Percentiles rank a stretch among this genome's conserved stretches.
Conservation (phyloP, 2,797 vertebrate species). For the Heliangelus exortis region DNA sequence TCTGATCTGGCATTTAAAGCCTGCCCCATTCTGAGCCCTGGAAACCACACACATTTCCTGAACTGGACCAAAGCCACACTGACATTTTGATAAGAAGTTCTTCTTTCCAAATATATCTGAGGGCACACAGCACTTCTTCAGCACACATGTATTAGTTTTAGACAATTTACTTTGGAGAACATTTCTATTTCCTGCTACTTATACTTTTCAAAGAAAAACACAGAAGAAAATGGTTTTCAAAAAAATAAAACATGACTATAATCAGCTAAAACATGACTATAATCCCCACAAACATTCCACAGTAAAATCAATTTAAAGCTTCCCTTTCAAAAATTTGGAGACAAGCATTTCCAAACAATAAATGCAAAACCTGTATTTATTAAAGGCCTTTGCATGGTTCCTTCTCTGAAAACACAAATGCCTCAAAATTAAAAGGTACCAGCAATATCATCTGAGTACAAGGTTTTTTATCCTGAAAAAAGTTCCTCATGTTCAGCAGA, state of each 20-base stretch:
- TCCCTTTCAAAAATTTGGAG: neutral
- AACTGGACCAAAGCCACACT: neutral
- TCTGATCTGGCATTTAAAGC: neutral
- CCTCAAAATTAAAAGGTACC: neutral
- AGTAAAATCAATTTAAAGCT: neutral
- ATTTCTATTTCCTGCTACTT: neutral
- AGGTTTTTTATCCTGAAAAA: neutral
- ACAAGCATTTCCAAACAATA: conserved; percentile 9
- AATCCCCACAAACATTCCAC: neutral
- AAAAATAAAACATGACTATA: neutral
- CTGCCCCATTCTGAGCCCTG: neutral
- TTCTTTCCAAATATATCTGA: conserved; percentile 13
- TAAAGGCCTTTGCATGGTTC: neutral
- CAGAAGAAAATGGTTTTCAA: neutral
- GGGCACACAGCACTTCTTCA: neutral
- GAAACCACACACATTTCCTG: neutral
- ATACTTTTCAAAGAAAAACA: neutral
- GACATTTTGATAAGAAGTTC: neutral
- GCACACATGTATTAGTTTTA: neutral
- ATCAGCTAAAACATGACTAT: neutral
- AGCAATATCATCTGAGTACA: neutral
- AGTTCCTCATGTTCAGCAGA: neutral
- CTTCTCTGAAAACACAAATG: neutral
- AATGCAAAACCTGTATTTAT: neutral
- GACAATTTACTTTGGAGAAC: neutral